Percentiles rank a stretch among this genome's conserved stretches.
phyloP scores from a whole-genome alignment of 2,113 vertebrate species.

The Triplophysa rosa region DNA sequence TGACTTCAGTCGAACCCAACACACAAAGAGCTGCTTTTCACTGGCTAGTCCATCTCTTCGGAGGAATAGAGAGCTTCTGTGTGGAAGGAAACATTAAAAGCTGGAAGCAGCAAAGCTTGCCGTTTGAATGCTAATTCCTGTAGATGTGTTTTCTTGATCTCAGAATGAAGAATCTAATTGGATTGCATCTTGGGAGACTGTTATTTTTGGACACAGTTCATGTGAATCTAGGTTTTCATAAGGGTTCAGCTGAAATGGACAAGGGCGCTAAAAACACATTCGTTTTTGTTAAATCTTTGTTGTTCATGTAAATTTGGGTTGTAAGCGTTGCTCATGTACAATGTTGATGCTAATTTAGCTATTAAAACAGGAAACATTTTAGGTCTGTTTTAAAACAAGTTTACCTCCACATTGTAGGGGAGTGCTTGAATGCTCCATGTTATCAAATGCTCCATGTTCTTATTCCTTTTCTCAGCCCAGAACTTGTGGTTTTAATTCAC shows the following conservation, averaged over 20 bases:
- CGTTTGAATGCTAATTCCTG: slow-evolving; percentile 42
- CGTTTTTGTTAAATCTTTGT: too few species aligned
- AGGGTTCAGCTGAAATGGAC: slow-evolving; percentile 2
- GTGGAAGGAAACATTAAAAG: slow-evolving; percentile 26
- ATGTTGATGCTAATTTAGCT: too few species aligned
- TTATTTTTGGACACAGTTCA: slow-evolving; percentile 11
- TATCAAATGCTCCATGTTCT: too few species aligned
- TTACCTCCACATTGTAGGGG: too few species aligned
- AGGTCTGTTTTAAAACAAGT: too few species aligned
- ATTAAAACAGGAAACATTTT: too few species aligned
- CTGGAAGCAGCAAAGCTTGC: neutral
- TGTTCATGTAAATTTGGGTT: too few species aligned
- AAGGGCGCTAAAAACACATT: neutral
- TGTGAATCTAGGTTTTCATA: neutral
- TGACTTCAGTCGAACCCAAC: slow-evolving; percentile 25
- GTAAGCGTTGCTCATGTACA: too few species aligned
- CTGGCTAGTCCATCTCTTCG: slow-evolving; percentile 23
- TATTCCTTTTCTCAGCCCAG: too few species aligned
- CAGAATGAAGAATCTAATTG: slow-evolving; percentile 22
- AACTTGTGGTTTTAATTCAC: too few species aligned
- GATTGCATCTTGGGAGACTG: neutral
- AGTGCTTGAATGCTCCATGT: too few species aligned
- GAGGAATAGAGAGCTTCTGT: slow-evolving; percentile 21
- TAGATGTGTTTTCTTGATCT: slow-evolving; percentile 52
- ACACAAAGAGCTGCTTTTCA: slow-evolving; percentile 39